Conservation (phyloP, 2,113 vertebrate species). For the Callocephalon fimbriatum region DNA sequence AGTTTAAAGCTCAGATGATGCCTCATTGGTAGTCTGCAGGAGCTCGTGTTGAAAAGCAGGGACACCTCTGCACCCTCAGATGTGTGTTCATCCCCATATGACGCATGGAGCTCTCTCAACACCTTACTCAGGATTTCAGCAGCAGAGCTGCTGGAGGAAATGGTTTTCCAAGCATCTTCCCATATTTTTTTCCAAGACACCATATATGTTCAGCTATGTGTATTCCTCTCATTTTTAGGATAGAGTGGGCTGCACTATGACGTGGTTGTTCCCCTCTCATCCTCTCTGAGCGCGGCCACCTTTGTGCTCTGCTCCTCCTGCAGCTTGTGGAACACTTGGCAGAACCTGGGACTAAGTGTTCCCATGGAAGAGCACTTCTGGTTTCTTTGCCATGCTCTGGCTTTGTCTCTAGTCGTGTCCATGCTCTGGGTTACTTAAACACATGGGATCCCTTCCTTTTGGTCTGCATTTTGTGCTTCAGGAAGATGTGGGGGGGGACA, state of each 20-base stretch:
- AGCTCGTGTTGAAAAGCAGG: not conserved
- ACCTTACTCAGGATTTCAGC: not conserved
- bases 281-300: accelerated
- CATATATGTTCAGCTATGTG: accelerated
- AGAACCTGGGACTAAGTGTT: not conserved
- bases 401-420: not conserved
- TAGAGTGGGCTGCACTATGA: accelerated
- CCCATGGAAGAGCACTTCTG: not conserved
- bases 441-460: not conserved
- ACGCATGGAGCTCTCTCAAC: not conserved
- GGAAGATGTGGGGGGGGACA: not conserved
- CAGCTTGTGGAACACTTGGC: not conserved
- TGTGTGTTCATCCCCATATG: accelerated
- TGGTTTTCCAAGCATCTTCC: accelerated
- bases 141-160: not conserved
- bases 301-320: not conserved
- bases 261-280: not conserved
- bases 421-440: not conserved
- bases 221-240: not conserved
- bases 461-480: accelerated
- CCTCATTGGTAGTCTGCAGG: not conserved
- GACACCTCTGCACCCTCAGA: not conserved
- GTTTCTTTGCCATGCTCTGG: not conserved
- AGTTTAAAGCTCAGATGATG: not conserved
- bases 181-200: accelerated